phyloP scores from a whole-genome alignment of 2,888 invertebrate genomes.

The Scaptomyza parva region DNA sequence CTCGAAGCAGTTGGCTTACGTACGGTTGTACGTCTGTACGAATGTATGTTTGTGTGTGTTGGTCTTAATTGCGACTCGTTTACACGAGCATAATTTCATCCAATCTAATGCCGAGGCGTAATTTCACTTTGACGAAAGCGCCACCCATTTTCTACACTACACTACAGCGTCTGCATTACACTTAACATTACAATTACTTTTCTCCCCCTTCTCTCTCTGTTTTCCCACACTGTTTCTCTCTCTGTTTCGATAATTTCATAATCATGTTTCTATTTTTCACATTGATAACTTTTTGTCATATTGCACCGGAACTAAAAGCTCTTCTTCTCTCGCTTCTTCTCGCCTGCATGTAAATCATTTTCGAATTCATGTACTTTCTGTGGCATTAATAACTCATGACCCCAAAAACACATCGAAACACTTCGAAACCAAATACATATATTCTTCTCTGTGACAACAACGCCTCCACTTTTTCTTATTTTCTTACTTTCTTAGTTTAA shows the following conservation, averaged over 20 bases:
- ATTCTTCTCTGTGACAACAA: too few species aligned
- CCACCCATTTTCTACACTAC: conserved; percentile 67
- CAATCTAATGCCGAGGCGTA: conserved; percentile 81
- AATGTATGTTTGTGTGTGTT: conserved; percentile 33
- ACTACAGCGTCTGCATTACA: conserved; percentile 5
- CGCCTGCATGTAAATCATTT: conserved; percentile 8
- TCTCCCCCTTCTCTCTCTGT: background rate
- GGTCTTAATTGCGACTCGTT: conserved; percentile 66
- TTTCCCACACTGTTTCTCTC: too few species aligned
- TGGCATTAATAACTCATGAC: conserved; percentile 55
- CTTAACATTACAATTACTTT: background rate
- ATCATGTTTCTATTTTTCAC: conserved; percentile 74
- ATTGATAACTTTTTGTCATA: conserved; percentile 56
- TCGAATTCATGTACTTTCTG: conserved; percentile 26
- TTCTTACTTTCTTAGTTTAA: conserved; percentile 60
- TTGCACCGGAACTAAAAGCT: conserved; percentile 69
- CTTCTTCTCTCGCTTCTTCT: background rate
- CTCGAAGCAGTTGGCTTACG: conserved; percentile 9
- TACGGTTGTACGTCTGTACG: conserved; percentile 11
- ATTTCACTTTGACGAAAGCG: conserved; percentile 69
- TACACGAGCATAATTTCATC: conserved; percentile 71
- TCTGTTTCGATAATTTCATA: conserved; percentile 70
- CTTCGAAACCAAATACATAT: too few species aligned
- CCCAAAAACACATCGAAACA: background rate
- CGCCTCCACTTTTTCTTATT: conserved; percentile 64